Percentiles rank a stretch among this genome's conserved stretches.
Evolutionary conservation across 35 echinoderm and acorn worm species (phyloP).

Genomic region (Apostichopus japonicus): DNA sequence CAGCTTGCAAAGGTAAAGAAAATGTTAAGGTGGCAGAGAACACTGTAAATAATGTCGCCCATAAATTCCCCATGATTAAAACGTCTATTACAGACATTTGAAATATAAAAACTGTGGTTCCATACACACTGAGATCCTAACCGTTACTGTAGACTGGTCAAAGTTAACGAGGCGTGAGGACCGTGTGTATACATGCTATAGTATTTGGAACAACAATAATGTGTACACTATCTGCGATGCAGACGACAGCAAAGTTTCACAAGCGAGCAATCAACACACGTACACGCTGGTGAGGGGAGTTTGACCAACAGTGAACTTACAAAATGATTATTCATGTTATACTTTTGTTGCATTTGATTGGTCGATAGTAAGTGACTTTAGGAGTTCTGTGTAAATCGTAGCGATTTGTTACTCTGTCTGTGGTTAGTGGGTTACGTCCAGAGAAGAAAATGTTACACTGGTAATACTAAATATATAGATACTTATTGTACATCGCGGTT

Average conservation of each 20-base stretch:
- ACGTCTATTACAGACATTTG: constrained; percentile 45
- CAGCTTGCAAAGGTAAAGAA: constrained; percentile 39
- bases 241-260: constrained; percentile 12
- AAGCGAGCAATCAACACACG: not conserved
- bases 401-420: no score
- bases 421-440: no score
- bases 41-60: constrained; percentile 40
- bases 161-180: not conserved
- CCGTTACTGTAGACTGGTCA: not conserved
- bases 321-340: not conserved
- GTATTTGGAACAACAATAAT: not conserved
- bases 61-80: constrained; percentile 51
- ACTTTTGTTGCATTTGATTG: not conserved
- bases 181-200: not conserved
- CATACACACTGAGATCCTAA: constrained; percentile 17
- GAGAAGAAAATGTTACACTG: no score
- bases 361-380: not conserved
- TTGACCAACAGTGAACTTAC: constrained; percentile 13
- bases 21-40: constrained; percentile 44
- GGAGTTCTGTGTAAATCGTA: no score
- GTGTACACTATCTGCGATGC: not conserved
- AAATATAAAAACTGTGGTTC: constrained; percentile 23
- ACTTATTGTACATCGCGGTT: no score
- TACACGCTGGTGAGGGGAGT: not conserved
- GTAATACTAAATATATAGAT: no score